Evolutionary conservation across 2,113 vertebrate species (phyloP), one percentile per base, ranked within the genome.

Genomic region (Onychostoma macrolepis): DNA sequence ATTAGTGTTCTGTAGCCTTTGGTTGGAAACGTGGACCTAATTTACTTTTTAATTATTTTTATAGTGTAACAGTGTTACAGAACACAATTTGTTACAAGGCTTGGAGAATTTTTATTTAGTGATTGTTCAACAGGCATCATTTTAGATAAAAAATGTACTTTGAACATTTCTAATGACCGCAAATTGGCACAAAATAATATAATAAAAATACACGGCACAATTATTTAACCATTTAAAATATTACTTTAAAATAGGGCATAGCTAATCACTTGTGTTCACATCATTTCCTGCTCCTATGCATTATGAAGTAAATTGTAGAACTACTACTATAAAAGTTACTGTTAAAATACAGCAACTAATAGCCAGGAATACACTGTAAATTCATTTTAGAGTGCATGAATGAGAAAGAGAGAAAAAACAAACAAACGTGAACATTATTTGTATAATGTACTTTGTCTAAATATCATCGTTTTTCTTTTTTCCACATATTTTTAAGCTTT

Each of bases 351-450:
- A 38, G 69, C 19, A 71, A 11, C 33, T 38, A 24, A 38, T 41
- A 41, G 36, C 19, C 19, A 24, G 9, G 36, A 41, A 41, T n/a
- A 41, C 36, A 24, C 9, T 41, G 9, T 72, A 2, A 72, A 41
- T 72, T 38, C 10, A 41, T 61, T 61, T 81, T 81, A 43, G 13
- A 43, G 30, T 53, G 15, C 56, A 63, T 78, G 45, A 78, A 78
- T 33, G 28, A 9, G 74, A 50, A 2, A n/a, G 28, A 36, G 10
- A 58, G 9, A 24, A 2, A 69, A 6, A 30, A 33, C 15, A 33
- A 8, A 33, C 2, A 79, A 79, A 26, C 2, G 2, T 33, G 28
- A 56, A 21, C 21, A 67, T 30, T 15, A n/a, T 41, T 74, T 74
- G 4, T 28, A 41, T 43, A 4, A 75, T 75, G 10, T 26, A 74